phyloP scores from a whole-genome alignment of 2,113 vertebrate species.

The Archilochus colubris region DNA sequence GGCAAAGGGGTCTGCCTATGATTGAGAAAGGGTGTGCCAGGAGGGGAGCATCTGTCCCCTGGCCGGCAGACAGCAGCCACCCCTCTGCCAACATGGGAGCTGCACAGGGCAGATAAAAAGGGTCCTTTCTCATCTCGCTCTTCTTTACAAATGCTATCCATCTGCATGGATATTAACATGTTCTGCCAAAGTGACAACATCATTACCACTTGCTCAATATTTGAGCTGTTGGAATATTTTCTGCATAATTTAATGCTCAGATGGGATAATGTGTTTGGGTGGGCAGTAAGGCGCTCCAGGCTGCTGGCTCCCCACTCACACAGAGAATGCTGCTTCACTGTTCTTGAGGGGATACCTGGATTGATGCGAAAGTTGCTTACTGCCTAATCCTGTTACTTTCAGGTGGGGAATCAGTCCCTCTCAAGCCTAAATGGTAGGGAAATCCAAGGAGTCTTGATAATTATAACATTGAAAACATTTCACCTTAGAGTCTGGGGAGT shows the following conservation, averaged over 20 bases:
- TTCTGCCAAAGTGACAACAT: conserved; percentile 73
- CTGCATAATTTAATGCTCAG: conserved; percentile 73
- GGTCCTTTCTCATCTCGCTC: neutral
- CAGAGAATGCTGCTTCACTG: neutral
- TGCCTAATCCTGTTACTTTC: neutral
- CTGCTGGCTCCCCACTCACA: neutral
- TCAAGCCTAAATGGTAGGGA: conserved; percentile 7
- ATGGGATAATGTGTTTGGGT: conserved; percentile 63
- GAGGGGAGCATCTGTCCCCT: neutral
- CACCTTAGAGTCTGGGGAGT: neutral
- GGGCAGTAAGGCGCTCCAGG: neutral
- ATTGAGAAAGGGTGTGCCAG: neutral
- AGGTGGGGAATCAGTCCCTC: neutral
- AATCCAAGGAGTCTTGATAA: conserved; percentile 25
- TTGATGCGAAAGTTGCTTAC: neutral
- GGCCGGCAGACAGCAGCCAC: neutral
- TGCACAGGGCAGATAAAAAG: conserved; percentile 42
- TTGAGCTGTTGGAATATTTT: conserved; percentile 69
- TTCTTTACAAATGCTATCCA: conserved; percentile 30
- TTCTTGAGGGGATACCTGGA: neutral
- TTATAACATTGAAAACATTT: conserved; percentile 33
- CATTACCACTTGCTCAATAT: conserved; percentile 67
- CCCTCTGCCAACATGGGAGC: neutral
- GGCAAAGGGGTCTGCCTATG: neutral
- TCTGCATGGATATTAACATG: conserved; percentile 68